Conservation (phyloP, 2,113 vertebrate species). For the Tetrao urogallus region DNA sequence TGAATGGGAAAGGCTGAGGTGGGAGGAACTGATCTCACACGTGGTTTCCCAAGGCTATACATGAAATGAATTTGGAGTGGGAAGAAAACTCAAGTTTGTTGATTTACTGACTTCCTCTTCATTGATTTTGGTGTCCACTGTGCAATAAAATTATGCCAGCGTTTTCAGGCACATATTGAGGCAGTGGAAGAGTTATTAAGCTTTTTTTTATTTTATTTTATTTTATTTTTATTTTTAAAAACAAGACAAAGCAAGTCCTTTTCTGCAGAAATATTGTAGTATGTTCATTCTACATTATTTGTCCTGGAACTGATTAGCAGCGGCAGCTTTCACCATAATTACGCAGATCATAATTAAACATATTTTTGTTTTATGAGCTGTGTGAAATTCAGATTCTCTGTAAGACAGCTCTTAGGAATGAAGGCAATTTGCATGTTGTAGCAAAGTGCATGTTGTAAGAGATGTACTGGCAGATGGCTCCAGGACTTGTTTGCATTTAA, state of each 20-base stretch:
- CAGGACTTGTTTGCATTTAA: slow-evolving; percentile 18
- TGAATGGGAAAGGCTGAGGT: background rate
- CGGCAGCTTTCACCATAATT: background rate
- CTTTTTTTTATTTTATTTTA: background rate
- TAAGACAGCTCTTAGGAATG: slow-evolving; percentile 12
- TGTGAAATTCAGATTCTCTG: slow-evolving; percentile 30
- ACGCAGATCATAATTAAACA: slow-evolving; percentile 56
- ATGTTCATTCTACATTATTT: slow-evolving; percentile 27
- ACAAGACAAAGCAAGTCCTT: background rate
- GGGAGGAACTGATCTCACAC: background rate
- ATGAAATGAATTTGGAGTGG: background rate
- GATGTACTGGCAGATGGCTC: slow-evolving; percentile 29
- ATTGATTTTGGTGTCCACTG: slow-evolving; percentile 12
- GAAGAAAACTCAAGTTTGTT: background rate
- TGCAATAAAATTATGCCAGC: background rate
- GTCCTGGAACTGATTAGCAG: slow-evolving; percentile 49
- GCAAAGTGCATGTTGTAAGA: slow-evolving; percentile 25
- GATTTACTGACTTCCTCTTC: background rate
- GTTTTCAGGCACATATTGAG: background rate
- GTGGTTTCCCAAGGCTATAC: background rate
- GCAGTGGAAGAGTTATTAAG: background rate
- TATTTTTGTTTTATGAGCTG: slow-evolving; percentile 46
- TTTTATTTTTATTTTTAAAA: slow-evolving; percentile 23
- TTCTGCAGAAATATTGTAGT: slow-evolving; percentile 8
- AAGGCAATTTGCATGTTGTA: slow-evolving; percentile 26